These are phyloP conservation scores for Chironomus riparius DNA, from an alignment of 2,888 invertebrate genomes.

Conservation along the genomic window DNA sequence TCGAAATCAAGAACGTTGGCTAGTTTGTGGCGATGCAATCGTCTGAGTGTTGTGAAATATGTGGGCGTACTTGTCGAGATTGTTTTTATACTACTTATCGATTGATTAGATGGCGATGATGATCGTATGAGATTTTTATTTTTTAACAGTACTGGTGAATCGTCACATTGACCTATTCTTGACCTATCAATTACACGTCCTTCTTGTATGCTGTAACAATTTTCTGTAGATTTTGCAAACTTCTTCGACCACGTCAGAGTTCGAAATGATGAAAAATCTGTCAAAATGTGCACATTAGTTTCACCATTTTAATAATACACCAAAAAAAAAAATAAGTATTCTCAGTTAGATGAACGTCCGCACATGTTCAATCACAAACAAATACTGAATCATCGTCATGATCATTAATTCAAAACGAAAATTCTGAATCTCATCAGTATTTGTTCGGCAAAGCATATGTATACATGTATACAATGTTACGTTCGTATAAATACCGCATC, in stretches of 20 bases:
- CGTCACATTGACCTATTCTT: conserved; percentile 6
- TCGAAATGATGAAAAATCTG: background rate
- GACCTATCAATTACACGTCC: conserved; percentile 21
- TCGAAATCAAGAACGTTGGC: background rate
- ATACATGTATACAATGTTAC: background rate
- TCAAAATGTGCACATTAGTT: too few species aligned
- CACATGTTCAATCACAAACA: background rate
- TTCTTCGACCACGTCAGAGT: conserved; percentile 19
- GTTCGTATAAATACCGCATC: background rate
- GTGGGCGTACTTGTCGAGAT: conserved; percentile 3
- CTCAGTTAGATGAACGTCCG: background rate
- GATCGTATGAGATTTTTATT: conserved; percentile 11
- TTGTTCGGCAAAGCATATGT: too few species aligned
- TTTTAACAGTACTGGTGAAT: conserved; percentile 25
- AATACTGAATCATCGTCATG: background rate
- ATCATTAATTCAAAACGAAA: too few species aligned
- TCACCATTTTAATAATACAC: too few species aligned
- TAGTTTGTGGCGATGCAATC: background rate
- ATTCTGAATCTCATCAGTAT: too few species aligned
- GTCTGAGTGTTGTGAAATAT: background rate
- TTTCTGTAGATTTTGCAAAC: conserved; percentile 17
- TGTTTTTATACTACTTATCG: background rate
- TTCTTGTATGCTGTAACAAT: conserved; percentile 29
- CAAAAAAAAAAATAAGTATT: background rate
- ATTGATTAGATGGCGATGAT: too few species aligned